Percentiles rank a stretch among this genome's conserved stretches.
These are phyloP conservation scores for Nymphalis polychloros DNA, from an alignment of 2,888 invertebrate species.

Conservation along the genomic window DNA sequence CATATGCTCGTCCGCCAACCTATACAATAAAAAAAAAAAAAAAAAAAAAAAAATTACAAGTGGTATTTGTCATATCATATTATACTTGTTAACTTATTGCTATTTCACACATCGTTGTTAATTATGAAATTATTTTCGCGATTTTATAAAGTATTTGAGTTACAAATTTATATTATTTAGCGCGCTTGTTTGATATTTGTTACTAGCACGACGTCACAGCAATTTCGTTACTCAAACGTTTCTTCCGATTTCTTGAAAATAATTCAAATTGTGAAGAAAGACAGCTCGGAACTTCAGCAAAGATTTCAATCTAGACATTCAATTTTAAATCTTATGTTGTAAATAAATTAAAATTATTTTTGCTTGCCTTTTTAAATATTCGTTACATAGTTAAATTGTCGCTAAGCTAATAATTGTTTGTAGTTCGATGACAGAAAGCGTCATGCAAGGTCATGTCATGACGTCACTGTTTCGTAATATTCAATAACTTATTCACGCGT, in stretches of 20 bases:
- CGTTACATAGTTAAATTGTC: neutral
- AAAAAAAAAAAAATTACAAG: too few species aligned
- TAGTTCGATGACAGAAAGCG: slow-evolving; percentile 36
- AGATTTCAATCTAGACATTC: too few species aligned
- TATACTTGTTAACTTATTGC: too few species aligned
- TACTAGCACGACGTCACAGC: neutral
- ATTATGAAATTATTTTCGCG: neutral
- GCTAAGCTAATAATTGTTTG: slow-evolving; percentile 16
- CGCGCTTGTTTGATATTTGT: neutral
- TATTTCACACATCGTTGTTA: too few species aligned
- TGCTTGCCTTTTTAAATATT: neutral
- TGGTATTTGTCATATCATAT: too few species aligned
- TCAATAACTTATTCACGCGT: neutral
- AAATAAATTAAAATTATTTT: neutral
- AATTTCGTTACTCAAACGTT: neutral
- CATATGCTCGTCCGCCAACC: too few species aligned
- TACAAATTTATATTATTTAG: neutral
- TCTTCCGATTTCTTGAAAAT: neutral
- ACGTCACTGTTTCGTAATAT: slow-evolving; percentile 19
- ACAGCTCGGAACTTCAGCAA: too few species aligned
- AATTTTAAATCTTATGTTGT: neutral
- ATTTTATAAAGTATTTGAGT: neutral
- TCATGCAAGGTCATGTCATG: slow-evolving; percentile 31
- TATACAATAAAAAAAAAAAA: too few species aligned
- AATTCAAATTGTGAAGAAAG: too few species aligned